Percentiles rank a stretch among this genome's conserved stretches.
Conservation (phyloP, 2,888 invertebrate genomes). For the Leptinotarsa juncta region DNA sequence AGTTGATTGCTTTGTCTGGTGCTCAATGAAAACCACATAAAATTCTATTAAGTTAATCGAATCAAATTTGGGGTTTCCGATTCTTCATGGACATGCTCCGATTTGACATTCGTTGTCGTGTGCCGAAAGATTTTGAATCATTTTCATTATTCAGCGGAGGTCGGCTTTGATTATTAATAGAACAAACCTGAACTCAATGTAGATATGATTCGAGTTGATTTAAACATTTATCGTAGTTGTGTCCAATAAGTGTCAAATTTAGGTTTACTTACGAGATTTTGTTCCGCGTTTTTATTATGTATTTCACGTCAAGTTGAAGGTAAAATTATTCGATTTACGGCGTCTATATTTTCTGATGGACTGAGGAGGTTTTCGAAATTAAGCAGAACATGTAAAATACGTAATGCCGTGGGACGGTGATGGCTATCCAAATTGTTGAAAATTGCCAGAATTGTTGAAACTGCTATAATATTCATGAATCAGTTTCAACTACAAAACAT, state of each 20-base stretch:
- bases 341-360: neutral
- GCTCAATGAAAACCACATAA: slow-evolving; percentile 11
- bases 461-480: no score
- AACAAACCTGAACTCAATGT: neutral
- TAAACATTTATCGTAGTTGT: neutral
- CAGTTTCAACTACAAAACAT: no score
- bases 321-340: neutral
- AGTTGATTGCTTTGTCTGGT: slow-evolving; percentile 5
- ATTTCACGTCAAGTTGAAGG: neutral
- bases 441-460: no score
- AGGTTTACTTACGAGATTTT: neutral
- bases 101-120: neutral
- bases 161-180: neutral
- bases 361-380: neutral
- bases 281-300: neutral
- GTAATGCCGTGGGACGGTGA: no score
- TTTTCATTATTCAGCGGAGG: neutral
- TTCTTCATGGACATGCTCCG: neutral
- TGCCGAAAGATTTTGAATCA: slow-evolving; percentile 1
- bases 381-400: neutral
- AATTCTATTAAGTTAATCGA: slow-evolving; percentile 5
- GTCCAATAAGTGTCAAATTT: neutral
- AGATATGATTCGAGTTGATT: neutral
- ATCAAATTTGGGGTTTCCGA: neutral
- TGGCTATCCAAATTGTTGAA: no score